Conservation (phyloP, 2,888 invertebrate genomes). For the Loripinus fragilis region DNA sequence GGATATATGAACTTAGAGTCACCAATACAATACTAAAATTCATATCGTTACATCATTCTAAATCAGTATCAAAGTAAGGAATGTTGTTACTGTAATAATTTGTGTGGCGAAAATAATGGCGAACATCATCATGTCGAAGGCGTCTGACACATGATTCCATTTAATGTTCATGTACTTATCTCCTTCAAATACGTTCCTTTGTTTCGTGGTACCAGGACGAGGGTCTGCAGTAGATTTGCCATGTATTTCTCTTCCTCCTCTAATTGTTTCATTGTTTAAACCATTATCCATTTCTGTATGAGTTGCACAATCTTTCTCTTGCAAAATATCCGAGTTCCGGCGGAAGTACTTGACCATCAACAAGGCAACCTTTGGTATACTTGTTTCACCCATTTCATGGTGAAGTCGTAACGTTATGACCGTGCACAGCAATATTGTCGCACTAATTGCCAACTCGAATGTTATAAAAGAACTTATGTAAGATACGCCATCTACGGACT, state of each 20-base stretch:
- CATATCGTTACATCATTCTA: too few relatives aligned
- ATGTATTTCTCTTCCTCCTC: background rate
- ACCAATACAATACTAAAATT: too few relatives aligned
- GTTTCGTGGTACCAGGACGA: background rate
- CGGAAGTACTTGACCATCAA: constrained; percentile 23
- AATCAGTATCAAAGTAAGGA: background rate
- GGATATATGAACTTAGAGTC: too few relatives aligned
- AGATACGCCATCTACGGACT: constrained; percentile 46
- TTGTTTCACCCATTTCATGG: constrained; percentile 11
- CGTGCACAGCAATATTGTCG: constrained; percentile 22
- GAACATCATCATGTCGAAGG: constrained; percentile 39
- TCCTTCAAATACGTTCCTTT: background rate
- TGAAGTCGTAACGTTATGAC: constrained; percentile 23
- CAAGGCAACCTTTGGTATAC: background rate
- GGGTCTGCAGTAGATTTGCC: too few relatives aligned
- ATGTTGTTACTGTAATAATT: constrained; percentile 7
- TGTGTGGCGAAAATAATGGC: constrained; percentile 17
- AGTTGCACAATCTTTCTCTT: background rate
- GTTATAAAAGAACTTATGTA: constrained; percentile 43
- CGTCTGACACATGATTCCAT: constrained; percentile 31
- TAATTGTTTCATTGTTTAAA: background rate
- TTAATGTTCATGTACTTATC: background rate
- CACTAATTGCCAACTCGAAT: constrained; percentile 33
- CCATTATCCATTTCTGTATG: background rate
- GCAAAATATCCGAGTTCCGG: background rate